These are phyloP conservation scores for Phylloscopus collybita DNA, from an alignment of 2,797 vertebrate genomes.

Conservation along the genomic window DNA sequence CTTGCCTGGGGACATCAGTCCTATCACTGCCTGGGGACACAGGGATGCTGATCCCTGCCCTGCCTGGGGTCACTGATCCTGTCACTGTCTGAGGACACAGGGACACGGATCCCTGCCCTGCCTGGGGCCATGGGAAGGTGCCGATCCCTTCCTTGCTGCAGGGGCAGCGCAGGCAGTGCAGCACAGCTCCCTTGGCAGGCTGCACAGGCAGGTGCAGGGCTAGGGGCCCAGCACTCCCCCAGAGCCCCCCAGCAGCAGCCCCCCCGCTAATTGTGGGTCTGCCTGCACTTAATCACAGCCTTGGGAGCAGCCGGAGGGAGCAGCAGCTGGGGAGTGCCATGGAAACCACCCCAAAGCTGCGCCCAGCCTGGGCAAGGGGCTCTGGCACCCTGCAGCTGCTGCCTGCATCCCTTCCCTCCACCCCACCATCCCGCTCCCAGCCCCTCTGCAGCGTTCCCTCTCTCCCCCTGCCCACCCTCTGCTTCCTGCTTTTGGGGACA, in stretches of 20 bases:
- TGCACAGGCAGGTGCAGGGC: not conserved
- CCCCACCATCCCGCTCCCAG: not conserved
- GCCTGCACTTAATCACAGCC: constrained; percentile 29
- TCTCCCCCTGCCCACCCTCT: not conserved
- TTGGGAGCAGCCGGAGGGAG: constrained; percentile 12
- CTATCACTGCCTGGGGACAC: too few species aligned
- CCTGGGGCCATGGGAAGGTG: not conserved
- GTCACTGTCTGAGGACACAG: accelerated
- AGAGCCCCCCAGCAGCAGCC: not conserved
- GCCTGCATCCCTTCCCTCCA: not conserved
- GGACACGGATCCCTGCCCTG: not conserved
- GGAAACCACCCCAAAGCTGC: not conserved
- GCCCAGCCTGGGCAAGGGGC: not conserved
- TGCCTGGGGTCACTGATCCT: not conserved
- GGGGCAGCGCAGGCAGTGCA: not conserved
- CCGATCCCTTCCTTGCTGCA: not conserved
- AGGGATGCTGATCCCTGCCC: not conserved
- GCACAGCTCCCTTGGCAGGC: not conserved
- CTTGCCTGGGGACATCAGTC: too few species aligned
- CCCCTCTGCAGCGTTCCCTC: not conserved
- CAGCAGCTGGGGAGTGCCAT: not conserved
- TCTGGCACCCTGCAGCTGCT: not conserved
- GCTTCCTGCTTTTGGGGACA: not conserved
- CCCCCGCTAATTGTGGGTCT: constrained; percentile 5
- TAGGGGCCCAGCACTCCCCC: not conserved